A percentile compares a stretch with the other conserved stretches of the same genome.
These are phyloP conservation scores for Eupithecia subumbrata DNA, from an alignment of 2,888 invertebrate genomes.

Conservation along the genomic window DNA sequence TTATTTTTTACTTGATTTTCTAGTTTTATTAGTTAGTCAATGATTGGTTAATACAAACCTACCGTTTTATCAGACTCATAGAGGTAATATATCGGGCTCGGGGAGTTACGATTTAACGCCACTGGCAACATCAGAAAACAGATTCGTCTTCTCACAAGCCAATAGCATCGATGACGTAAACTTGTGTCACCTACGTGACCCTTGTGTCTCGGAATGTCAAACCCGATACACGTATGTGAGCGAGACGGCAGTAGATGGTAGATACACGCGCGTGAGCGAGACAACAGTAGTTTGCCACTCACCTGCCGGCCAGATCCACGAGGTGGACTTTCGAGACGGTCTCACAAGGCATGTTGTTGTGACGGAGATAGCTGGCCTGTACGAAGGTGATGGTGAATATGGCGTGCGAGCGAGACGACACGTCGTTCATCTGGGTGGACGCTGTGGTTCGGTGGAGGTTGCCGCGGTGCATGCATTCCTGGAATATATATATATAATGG, in stretches of 20 bases:
- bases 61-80: too few relatives aligned
- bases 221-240: slow-evolving; percentile 94
- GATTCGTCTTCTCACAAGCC: too few relatives aligned
- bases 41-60: too few relatives aligned
- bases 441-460: slow-evolving; percentile 94
- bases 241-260: slow-evolving; percentile 63
- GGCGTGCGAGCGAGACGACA: slow-evolving; percentile 95
- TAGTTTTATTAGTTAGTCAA: too few relatives aligned
- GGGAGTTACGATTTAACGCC: too few relatives aligned
- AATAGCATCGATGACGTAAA: too few relatives aligned
- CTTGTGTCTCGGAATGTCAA: too few relatives aligned
- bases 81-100: too few relatives aligned
- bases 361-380: slow-evolving; percentile 90
- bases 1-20: too few relatives aligned
- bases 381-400: slow-evolving; percentile 96
- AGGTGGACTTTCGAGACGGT: slow-evolving; percentile 95
- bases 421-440: slow-evolving; percentile 96
- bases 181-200: too few relatives aligned
- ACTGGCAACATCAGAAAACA: too few relatives aligned
- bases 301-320: slow-evolving; percentile 95
- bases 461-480: slow-evolving; percentile 91
- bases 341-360: slow-evolving; percentile 94
- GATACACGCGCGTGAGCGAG: slow-evolving; percentile 80
- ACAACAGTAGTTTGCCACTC: slow-evolving; percentile 25
- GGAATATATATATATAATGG: too few relatives aligned